phyloP scores from a whole-genome alignment of 2,113 vertebrate genomes.

The Spilogale gracilis region DNA sequence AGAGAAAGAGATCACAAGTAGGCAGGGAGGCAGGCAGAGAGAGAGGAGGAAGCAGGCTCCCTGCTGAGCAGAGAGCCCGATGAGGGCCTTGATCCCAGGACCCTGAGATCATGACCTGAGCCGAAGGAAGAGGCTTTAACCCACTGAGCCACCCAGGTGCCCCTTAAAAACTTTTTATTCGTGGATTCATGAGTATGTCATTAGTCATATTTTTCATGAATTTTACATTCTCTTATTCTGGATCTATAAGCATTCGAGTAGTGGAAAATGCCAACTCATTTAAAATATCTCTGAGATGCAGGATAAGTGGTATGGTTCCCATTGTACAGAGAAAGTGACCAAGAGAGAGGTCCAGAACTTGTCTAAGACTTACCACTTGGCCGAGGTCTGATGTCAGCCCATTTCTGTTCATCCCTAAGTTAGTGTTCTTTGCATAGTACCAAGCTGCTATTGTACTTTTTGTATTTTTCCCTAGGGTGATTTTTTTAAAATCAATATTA shows the following conservation, averaged over 20 bases:
- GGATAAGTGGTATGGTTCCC: not conserved
- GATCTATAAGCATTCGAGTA: not conserved
- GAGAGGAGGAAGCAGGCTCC: no score
- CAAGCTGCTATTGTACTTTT: not conserved
- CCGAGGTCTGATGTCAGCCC: not conserved
- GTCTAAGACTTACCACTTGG: not conserved
- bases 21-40: no score
- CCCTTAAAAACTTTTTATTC: not conserved
- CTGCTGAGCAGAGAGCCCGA: no score
- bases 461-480: not conserved
- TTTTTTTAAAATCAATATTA: not conserved
- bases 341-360: not conserved
- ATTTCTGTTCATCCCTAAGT: not conserved
- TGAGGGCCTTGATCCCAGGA: no score
- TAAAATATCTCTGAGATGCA: not conserved
- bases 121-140: no score
- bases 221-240: slow-evolving; percentile 34
- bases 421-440: not conserved
- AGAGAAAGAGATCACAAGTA: no score
- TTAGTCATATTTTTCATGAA: slow-evolving; percentile 20
- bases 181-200: slow-evolving; percentile 13
- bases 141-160: no score
- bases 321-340: not conserved
- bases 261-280: not conserved
- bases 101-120: no score